Evolutionary conservation across 2,888 invertebrate species (phyloP).

Genomic region (Yponomeuta cagnagella): DNA sequence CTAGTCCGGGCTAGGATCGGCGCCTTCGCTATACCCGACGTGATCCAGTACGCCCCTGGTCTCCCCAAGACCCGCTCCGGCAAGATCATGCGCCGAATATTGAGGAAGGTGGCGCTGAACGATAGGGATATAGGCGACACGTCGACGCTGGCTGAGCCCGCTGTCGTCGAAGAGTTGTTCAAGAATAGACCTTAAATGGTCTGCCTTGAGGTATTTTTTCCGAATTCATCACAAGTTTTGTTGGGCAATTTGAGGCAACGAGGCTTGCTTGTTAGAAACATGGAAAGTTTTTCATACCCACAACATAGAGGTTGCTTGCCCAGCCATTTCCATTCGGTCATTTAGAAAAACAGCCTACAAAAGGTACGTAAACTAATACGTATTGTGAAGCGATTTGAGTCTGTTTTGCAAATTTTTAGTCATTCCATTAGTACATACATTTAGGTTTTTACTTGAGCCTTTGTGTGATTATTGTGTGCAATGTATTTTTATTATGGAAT

Average conservation of each 20-base stretch:
- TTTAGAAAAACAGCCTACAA: background rate
- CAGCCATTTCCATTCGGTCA: background rate
- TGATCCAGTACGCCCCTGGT: slow-evolving; percentile 94
- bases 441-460: background rate
- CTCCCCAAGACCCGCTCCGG: slow-evolving; percentile 98
- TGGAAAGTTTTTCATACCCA: too few relatives aligned
- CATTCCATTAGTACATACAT: slow-evolving; percentile 11
- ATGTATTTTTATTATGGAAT: background rate
- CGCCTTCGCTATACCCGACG: slow-evolving; percentile 96
- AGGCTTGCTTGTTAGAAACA: too few relatives aligned
- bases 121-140: slow-evolving; percentile 94
- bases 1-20: slow-evolving; percentile 94
- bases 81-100: slow-evolving; percentile 97
- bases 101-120: slow-evolving; percentile 93
- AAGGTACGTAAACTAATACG: too few relatives aligned
- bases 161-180: slow-evolving; percentile 89
- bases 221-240: background rate
- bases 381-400: background rate
- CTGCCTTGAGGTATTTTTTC: background rate
- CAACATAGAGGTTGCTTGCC: background rate
- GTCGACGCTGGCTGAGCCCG: slow-evolving; percentile 94
- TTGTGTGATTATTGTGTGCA: background rate
- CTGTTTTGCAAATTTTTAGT: slow-evolving; percentile 1
- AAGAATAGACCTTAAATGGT: slow-evolving; percentile 76
- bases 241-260: background rate